A percentile compares a stretch with the other conserved stretches of the same genome.
phyloP scores from a whole-genome alignment of 2,797 vertebrate species.

The Schizopygopsis malacanthus region DNA sequence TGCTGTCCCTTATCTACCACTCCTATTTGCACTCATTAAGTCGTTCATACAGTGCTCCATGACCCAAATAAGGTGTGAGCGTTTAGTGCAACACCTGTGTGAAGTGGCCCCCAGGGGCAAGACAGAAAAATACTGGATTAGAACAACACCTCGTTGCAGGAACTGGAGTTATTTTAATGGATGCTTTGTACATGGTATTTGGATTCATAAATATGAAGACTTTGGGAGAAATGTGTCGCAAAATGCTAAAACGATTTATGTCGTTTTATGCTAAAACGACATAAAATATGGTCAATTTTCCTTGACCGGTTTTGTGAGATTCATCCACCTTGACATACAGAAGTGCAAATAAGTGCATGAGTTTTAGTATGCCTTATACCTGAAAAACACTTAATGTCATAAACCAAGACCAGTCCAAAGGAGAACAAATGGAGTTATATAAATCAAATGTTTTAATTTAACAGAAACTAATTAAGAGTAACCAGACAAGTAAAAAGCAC shows the following conservation, averaged over 20 bases:
- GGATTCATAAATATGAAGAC: neutral
- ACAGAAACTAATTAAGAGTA: slow-evolving; percentile 36
- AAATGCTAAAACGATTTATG: no score
- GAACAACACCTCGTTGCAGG: neutral
- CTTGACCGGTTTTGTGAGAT: neutral
- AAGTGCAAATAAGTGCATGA: slow-evolving; percentile 39
- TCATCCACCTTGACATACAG: neutral
- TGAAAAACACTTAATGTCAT: slow-evolving; percentile 10
- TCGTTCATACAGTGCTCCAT: neutral
- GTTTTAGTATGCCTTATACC: slow-evolving; percentile 6
- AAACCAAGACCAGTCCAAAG: slow-evolving; percentile 14
- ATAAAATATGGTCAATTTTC: neutral
- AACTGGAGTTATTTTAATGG: neutral
- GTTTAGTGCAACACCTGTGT: neutral
- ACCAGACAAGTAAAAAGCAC: slow-evolving; percentile 21
- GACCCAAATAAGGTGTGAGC: neutral
- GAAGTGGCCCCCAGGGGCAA: no score
- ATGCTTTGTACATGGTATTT: neutral
- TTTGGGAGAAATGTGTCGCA: neutral
- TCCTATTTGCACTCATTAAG: neutral
- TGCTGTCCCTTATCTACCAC: neutral
- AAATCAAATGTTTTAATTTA: slow-evolving; percentile 45
- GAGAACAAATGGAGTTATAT: slow-evolving; percentile 19
- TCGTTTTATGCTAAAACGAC: no score
- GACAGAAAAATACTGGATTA: slow-evolving; percentile 11